These are phyloP conservation scores for Nebria ingens DNA, from an alignment of 1,140 invertebrate species.

Conservation along the genomic window DNA sequence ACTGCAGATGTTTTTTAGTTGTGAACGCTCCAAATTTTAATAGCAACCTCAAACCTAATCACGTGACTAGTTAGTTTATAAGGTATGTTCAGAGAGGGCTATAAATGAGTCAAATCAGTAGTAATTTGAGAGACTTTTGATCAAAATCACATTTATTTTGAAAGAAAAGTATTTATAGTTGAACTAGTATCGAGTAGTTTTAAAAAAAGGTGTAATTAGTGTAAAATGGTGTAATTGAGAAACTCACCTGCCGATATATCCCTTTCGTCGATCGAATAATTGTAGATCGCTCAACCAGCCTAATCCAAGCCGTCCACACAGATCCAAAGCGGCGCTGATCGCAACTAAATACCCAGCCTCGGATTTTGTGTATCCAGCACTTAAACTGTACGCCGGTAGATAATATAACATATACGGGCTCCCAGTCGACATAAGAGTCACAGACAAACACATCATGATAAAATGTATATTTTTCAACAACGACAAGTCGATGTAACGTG, in stretches of 20 bases:
- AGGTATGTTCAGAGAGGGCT: too few relatives aligned
- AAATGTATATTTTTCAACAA: conserved; percentile 57
- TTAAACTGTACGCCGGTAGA: conserved; percentile 58
- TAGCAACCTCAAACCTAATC: too few relatives aligned
- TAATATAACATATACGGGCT: conserved; percentile 67
- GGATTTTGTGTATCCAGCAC: conserved; percentile 53
- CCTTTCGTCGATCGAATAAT: conserved; percentile 57
- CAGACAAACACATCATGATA: conserved; percentile 57
- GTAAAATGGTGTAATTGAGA: too few relatives aligned
- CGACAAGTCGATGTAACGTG: conserved; percentile 52
- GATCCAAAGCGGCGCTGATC: conserved; percentile 57
- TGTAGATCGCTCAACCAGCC: conserved; percentile 62
- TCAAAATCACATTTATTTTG: too few relatives aligned
- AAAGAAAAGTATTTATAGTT: too few relatives aligned
- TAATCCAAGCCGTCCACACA: conserved; percentile 54
- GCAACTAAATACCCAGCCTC: conserved; percentile 60
- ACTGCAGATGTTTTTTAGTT: too few relatives aligned
- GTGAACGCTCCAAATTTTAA: too few relatives aligned
- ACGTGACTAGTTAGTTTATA: too few relatives aligned
- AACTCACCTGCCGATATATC: conserved; percentile 60
- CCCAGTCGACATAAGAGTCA: conserved; percentile 62
- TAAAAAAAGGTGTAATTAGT: too few relatives aligned
- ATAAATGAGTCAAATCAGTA: too few relatives aligned
- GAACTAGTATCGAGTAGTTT: too few relatives aligned
- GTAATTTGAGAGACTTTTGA: too few relatives aligned